Conservation (phyloP, 2,113 vertebrate genomes). For the Sclerurus mexicanus region DNA sequence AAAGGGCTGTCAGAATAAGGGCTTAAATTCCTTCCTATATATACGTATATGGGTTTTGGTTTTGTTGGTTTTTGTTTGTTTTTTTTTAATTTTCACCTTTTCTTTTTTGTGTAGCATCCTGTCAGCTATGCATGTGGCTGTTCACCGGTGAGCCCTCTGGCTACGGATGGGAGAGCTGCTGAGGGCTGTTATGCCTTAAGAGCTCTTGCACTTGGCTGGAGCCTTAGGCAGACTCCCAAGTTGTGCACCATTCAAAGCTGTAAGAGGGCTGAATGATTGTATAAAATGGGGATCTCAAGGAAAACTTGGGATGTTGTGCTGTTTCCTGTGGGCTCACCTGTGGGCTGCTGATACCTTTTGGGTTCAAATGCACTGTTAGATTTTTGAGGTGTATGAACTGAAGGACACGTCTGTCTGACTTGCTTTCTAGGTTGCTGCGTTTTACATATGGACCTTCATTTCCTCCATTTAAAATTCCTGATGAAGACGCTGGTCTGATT, state of each 20-base stretch:
- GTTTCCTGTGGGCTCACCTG: not conserved
- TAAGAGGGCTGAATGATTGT: not conserved
- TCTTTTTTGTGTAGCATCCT: not conserved
- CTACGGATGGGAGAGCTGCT: not conserved
- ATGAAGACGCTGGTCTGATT: conserved; percentile 91
- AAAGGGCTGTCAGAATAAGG: not conserved
- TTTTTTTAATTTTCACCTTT: not conserved
- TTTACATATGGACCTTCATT: conserved; percentile 93
- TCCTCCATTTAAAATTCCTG: conserved; percentile 92
- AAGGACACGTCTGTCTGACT: not conserved
- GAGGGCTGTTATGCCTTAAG: not conserved
- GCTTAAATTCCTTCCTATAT: not conserved
- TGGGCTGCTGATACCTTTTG: not conserved
- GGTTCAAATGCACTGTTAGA: not conserved
- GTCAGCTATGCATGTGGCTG: not conserved
- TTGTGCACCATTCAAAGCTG: not conserved
- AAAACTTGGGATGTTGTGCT: not conserved
- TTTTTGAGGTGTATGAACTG: not conserved
- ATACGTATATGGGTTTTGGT: no score
- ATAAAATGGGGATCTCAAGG: not conserved
- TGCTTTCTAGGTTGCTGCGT: conserved; percentile 81
- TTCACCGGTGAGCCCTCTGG: not conserved
- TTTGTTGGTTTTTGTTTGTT: not conserved
- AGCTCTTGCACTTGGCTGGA: not conserved
- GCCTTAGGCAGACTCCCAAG: not conserved